Base-by-base conservation (phyloP, 35 echinoderm and acorn worm genomes). In the Heliocidaris tuberculata region DNA sequence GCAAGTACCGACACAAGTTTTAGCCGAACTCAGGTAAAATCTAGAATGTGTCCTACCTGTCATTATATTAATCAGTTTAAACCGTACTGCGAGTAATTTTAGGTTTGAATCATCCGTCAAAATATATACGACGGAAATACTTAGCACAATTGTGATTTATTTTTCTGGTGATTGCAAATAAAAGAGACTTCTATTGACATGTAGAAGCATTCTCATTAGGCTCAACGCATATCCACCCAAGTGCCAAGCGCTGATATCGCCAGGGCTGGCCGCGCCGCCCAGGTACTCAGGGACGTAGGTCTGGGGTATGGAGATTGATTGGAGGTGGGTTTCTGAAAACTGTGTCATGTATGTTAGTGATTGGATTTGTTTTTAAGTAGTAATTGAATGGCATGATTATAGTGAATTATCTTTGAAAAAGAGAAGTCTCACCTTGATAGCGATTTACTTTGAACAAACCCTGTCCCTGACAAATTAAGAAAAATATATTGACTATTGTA, bases 1-100 rank as follows among this genome's bases (percentile, higher is more conserved):
- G 95, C 95, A 13, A 96, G 85, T 56, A 94, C 95, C 52, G 93
- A 96, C 50, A 96, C 95, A 48, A 96, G 95, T 60, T 96, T 94
- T 19, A 88, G 92, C 48, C 92, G 95, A 19, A 35, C 59, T 13
- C 93, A 93, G 92, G 95, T 95, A 95, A 95, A 88, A 47, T 24
- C 86, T 27, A 93, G 85, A 13, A 21, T 49, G 31, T 59, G 12
- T 70, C 31, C 60, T 92, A 61, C 30, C 32, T 16, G 48, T 59
- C 6, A 5, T 42, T n/a, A 5, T 89, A 6, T 47, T 32, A 17
- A 9, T 16, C 24, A 19, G 31, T 9, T 35, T 42, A 47, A 89
- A 48, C 87, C 7, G 4, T 24, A 17, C 16, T 42, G 31, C 6
- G 16, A 32, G 12, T 89, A n/a, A 89, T 5, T 89, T 47, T 89